phyloP scores from a whole-genome alignment of 2,888 invertebrate genomes.

The Drosophila phalerata region DNA sequence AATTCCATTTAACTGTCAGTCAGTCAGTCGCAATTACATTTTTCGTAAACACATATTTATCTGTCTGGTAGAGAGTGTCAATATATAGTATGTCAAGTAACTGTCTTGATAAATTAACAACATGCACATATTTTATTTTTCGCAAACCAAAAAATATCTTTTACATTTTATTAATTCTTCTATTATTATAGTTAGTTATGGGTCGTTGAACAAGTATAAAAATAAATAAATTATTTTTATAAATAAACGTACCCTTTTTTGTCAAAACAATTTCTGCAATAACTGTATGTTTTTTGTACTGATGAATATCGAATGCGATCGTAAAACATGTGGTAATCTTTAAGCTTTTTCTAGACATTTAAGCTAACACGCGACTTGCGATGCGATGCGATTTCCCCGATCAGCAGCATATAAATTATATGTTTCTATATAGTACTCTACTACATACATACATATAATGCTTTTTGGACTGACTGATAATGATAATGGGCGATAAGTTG shows the following conservation, averaged over 20 bases:
- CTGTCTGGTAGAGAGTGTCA: background rate
- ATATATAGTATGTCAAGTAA: too few species aligned
- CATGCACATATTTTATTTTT: too few species aligned
- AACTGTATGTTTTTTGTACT: background rate
- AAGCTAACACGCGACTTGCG: conserved; percentile 48
- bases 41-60: background rate
- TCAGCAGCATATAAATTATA: conserved; percentile 33
- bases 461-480: conserved; percentile 19
- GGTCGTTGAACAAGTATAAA: too few species aligned
- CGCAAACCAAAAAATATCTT: too few species aligned
- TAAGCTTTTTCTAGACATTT: conserved; percentile 1
- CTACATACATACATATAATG: background rate
- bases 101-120: too few species aligned
- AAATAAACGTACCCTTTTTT: too few species aligned
- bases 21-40: background rate
- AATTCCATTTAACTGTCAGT: conserved; percentile 10
- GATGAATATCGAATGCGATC: conserved; percentile 6
- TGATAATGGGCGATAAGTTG: conserved; percentile 60
- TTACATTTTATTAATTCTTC: too few species aligned
- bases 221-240: too few species aligned
- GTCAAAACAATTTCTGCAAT: too few species aligned
- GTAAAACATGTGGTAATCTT: conserved; percentile 23
- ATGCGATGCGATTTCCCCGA: conserved; percentile 38
- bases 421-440: conserved; percentile 11
- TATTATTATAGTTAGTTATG: too few species aligned